Evolutionary conservation across 2,888 invertebrate species (phyloP), one percentile per base, ranked within the genome.

Genomic region (Leptarthrus brevirostris): DNA sequence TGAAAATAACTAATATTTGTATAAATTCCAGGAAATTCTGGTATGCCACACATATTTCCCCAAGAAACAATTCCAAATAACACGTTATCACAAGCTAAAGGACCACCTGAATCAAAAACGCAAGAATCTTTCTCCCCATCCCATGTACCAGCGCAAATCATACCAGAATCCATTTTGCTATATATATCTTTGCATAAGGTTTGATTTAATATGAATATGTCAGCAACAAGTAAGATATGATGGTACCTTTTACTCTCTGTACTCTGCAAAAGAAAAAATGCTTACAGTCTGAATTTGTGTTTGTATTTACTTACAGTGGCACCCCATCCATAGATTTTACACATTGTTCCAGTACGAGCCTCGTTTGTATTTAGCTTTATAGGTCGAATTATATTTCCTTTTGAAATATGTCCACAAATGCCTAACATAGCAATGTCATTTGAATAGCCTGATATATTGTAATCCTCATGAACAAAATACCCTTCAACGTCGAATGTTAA

Each of bases 141-240:
- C 58, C 36, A 58, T 10, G 34, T 26, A 5, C 58, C 40, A n/a
- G 36, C 58, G 14, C 58, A 58, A 3, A 58, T 30, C 30, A 34
- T 58, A 10, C 34, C 34, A n/a, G n/a, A n/a, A n/a, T n/a, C n/a
- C n/a, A n/a, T n/a, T n/a, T n/a, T n/a, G n/a, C n/a, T n/a, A n/a
- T n/a, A n/a, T n/a, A n/a, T n/a, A n/a, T n/a, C n/a, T n/a, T n/a
- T 34, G 10, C 58, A 58, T 1, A 1, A 6, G 3, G 16, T 18
- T 3, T 1, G 3, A 20, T 34, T 20, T 18, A 58, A 36, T 2
- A 58, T 12, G 4, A 20, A 4, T 20, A 58, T 36, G 1, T n/a
- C n/a, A n/a, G n/a, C n/a, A n/a, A n/a, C 36, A 1, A 18, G 34
- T 2, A 58, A 5, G 3, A 58, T 10, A 18, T n/a, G n/a, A n/a